These are phyloP conservation scores for Neogale vison DNA, from an alignment of 2,113 vertebrate genomes.

Conservation along the genomic window DNA sequence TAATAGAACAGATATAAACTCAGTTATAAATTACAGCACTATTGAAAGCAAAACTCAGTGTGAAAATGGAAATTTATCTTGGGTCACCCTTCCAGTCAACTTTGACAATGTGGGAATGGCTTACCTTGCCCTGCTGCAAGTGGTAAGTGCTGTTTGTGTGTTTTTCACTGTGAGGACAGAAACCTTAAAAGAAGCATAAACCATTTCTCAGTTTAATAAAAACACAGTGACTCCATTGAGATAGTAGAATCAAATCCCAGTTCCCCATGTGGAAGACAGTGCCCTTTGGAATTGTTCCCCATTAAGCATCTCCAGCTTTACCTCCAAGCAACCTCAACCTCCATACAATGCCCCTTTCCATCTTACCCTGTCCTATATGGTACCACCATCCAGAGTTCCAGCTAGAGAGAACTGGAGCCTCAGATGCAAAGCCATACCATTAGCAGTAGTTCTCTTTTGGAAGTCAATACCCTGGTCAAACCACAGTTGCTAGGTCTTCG, in stretches of 20 bases:
- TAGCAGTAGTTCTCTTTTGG: neutral
- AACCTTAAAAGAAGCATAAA: neutral
- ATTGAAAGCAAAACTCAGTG: neutral
- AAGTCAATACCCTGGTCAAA: neutral
- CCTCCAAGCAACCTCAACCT: neutral
- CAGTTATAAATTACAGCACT: accelerated
- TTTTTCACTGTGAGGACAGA: neutral
- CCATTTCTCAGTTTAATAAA: neutral
- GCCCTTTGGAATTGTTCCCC: neutral
- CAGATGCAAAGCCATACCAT: neutral
- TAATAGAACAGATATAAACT: neutral
- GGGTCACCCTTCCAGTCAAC: conserved; percentile 78
- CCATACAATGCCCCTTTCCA: neutral
- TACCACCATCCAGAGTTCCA: neutral
- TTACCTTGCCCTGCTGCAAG: conserved; percentile 86
- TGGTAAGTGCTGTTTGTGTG: conserved; percentile 78
- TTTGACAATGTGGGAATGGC: conserved; percentile 85
- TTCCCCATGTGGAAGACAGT: neutral
- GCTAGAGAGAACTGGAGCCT: neutral
- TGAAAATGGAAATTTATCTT: accelerated
- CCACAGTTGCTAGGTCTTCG: neutral
- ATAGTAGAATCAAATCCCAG: accelerated
- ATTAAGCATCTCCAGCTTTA: neutral
- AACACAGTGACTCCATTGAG: neutral
- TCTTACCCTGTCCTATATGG: neutral